Percentiles rank a stretch among this genome's conserved stretches.
phyloP scores from a whole-genome alignment of 2,888 invertebrate species.

The Ametastegia equiseti region DNA sequence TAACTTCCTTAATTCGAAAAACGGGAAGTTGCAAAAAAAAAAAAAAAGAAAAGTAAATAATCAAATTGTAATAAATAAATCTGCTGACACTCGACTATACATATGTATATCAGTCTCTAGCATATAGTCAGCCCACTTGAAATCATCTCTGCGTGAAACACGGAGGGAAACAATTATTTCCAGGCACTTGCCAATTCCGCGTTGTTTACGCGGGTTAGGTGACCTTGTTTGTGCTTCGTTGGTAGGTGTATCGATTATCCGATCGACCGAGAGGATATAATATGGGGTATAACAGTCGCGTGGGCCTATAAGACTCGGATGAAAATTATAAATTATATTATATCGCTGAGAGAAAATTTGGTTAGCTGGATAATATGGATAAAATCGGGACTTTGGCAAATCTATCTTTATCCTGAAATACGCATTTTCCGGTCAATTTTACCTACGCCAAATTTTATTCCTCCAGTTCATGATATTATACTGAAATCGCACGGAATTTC shows the following conservation, averaged over 20 bases:
- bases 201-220: slow-evolving; percentile 34
- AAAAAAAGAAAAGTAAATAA: not conserved
- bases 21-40: no score
- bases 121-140: not conserved
- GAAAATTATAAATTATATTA: not conserved
- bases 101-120: no score
- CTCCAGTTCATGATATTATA: no score
- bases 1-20: no score
- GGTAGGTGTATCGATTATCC: slow-evolving; percentile 37
- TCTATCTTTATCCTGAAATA: no score
- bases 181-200: slow-evolving; percentile 38
- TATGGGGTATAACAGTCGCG: not conserved
- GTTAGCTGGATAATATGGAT: no score
- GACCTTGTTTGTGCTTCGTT: slow-evolving; percentile 32
- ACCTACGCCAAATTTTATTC: no score
- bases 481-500: no score
- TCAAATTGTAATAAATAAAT: not conserved
- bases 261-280: slow-evolving; percentile 12
- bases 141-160: slow-evolving; percentile 8
- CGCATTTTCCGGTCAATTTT: no score
- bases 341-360: not conserved
- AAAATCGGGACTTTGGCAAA: no score
- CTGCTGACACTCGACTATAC: no score
- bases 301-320: no score
- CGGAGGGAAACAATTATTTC: slow-evolving; percentile 40